Conservation (phyloP, 2,113 vertebrate species). For the Antennarius striatus region DNA sequence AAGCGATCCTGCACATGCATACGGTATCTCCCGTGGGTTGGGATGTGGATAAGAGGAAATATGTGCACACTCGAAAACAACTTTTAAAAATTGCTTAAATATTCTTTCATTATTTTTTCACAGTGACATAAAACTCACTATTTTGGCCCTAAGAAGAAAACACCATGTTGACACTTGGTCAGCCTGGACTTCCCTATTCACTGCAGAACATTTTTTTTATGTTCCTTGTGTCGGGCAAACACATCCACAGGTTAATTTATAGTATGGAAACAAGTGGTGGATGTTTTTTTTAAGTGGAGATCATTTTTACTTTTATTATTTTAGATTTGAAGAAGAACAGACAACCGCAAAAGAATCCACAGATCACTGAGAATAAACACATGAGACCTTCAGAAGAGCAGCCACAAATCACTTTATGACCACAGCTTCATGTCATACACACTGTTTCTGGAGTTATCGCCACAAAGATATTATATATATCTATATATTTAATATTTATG, state of each 20-base stretch:
- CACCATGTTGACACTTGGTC: neutral
- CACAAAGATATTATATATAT: conserved; percentile 21
- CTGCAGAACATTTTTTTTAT: conserved; percentile 3
- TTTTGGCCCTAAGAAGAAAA: neutral
- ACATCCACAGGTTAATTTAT: conserved; percentile 23
- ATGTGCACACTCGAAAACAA: too few species aligned
- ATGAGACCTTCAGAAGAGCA: conserved; percentile 32
- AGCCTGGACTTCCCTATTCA: neutral
- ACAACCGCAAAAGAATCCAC: neutral
- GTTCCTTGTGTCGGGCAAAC: conserved; percentile 20
- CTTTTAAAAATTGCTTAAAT: too few species aligned
- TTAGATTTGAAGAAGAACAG: conserved; percentile 25
- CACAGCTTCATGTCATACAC: conserved; percentile 23
- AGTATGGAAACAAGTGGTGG: neutral
- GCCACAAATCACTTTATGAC: conserved; percentile 1
- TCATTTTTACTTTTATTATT: neutral
- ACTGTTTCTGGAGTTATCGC: conserved; percentile 22
- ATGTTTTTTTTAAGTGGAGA: neutral
- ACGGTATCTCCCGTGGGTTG: too few species aligned
- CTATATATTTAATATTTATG: neutral
- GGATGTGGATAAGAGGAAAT: too few species aligned
- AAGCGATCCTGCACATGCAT: too few species aligned
- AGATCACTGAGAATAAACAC: conserved; percentile 16
- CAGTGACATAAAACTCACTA: neutral
- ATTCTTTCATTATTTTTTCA: too few species aligned